Conservation (phyloP, 2,797 vertebrate genomes). For the Gymnothorax javanicus region DNA sequence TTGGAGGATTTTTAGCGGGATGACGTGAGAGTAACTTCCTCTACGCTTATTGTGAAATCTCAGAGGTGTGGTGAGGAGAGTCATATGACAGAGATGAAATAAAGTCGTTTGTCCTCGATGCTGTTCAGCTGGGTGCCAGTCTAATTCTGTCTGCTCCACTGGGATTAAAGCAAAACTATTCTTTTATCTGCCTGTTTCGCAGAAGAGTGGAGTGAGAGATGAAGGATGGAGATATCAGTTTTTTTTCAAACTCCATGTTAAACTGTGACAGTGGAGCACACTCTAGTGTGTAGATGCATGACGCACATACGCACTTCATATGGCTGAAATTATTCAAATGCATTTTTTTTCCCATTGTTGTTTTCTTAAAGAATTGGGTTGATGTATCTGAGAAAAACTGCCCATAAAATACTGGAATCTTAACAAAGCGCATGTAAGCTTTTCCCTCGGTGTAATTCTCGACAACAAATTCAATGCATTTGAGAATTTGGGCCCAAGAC, state of each 20-base stretch:
- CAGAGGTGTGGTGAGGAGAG: slow-evolving; percentile 41
- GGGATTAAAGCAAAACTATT: slow-evolving; percentile 43
- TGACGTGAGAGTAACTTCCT: slow-evolving; percentile 13
- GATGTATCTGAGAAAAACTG: background rate
- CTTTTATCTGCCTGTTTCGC: slow-evolving; percentile 31
- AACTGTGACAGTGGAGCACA: background rate
- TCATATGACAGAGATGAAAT: slow-evolving; percentile 56
- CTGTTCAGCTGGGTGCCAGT: slow-evolving; percentile 47
- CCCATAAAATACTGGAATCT: background rate
- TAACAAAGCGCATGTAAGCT: background rate
- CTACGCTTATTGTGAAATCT: slow-evolving; percentile 39
- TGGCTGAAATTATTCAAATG: background rate
- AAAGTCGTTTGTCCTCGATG: slow-evolving; percentile 54
- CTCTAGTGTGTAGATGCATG: background rate
- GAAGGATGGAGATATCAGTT: background rate
- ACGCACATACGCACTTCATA: background rate
- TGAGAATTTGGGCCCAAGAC: background rate
- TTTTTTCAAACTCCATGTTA: background rate
- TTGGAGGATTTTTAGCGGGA: slow-evolving; percentile 31
- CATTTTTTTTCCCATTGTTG: background rate
- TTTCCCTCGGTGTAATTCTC: background rate
- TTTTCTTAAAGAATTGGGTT: background rate
- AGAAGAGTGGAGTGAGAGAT: slow-evolving; percentile 20
- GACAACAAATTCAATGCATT: background rate
- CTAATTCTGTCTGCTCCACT: slow-evolving; percentile 50